A percentile compares a stretch with the other conserved stretches of the same genome.
Conservation (phyloP, 2,888 invertebrate species). For the Agrotis segetum region DNA sequence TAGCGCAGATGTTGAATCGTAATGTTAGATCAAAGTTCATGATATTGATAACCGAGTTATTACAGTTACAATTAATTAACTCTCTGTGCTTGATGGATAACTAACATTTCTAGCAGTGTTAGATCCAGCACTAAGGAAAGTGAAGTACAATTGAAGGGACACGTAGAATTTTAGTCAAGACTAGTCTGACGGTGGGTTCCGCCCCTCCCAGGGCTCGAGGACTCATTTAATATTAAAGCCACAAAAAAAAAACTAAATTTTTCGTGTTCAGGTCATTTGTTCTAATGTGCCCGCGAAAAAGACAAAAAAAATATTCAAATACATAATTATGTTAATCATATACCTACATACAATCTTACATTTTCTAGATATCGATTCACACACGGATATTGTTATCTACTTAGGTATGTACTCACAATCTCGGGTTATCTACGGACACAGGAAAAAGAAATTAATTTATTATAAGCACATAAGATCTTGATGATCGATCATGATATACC, state of each 20-base stretch:
- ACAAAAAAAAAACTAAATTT: no score
- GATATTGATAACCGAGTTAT: conserved; percentile 36
- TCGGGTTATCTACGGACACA: conserved; percentile 23
- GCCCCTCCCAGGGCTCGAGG: no score
- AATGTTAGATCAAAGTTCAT: conserved; percentile 47
- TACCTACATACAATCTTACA: conserved; percentile 5
- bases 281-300: no score
- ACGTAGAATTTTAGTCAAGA: no score
- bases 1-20: background rate
- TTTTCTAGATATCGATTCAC: conserved; percentile 13
- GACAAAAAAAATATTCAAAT: background rate
- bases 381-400: conserved; percentile 48
- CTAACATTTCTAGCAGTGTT: background rate
- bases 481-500: conserved; percentile 10
- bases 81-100: background rate
- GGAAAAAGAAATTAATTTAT: conserved; percentile 15
- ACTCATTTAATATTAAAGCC: no score
- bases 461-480: conserved; percentile 17
- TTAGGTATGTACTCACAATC: conserved; percentile 16
- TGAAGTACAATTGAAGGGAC: no score
- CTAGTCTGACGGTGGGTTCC: no score
- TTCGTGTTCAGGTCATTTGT: no score
- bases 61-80: background rate
- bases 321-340: background rate
- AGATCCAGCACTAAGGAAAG: no score